A percentile compares a stretch with the other conserved stretches of the same genome.
Conservation (phyloP, 2,888 invertebrate species). For the Pollenia amentaria region DNA sequence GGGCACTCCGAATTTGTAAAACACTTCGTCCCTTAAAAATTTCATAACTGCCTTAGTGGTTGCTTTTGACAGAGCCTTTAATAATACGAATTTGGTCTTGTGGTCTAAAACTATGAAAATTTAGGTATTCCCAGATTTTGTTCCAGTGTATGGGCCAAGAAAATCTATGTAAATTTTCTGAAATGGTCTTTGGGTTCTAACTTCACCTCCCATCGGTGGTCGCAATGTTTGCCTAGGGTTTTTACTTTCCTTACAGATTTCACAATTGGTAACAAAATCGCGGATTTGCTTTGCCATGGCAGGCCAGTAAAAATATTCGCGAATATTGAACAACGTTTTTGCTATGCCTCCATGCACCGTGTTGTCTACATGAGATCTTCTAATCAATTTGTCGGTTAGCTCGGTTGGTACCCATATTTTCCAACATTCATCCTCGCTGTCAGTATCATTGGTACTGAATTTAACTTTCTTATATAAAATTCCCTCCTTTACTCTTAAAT, state of each 20-base stretch:
- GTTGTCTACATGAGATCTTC: conserved; percentile 1
- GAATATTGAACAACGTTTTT: conserved; percentile 22
- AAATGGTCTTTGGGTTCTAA: conserved; percentile 1
- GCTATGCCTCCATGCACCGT: conserved; percentile 5
- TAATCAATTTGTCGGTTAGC: neutral
- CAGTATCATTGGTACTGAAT: neutral
- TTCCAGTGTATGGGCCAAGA: conserved; percentile 14
- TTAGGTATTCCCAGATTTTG: conserved; percentile 5
- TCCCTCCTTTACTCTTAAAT: neutral
- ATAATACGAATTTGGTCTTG: conserved; percentile 27
- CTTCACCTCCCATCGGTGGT: conserved; percentile 23
- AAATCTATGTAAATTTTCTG: conserved; percentile 36
- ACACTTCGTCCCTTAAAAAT: too few species aligned
- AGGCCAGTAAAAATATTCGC: conserved; percentile 22
- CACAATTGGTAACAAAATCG: neutral
- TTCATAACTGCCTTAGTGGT: too few species aligned
- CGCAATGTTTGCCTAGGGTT: conserved; percentile 29
- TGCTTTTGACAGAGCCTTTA: conserved; percentile 21
- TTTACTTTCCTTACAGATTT: conserved; percentile 15
- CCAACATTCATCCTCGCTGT: neutral
- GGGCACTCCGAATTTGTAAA: too few species aligned
- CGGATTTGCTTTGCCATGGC: neutral
- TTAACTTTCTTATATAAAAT: neutral
- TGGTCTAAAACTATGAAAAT: conserved; percentile 17
- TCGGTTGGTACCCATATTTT: conserved; percentile 6